Evolutionary conservation across 2,113 vertebrate species (phyloP), one percentile per base, ranked within the genome.

Genomic region (Stigmatopora nigra): DNA sequence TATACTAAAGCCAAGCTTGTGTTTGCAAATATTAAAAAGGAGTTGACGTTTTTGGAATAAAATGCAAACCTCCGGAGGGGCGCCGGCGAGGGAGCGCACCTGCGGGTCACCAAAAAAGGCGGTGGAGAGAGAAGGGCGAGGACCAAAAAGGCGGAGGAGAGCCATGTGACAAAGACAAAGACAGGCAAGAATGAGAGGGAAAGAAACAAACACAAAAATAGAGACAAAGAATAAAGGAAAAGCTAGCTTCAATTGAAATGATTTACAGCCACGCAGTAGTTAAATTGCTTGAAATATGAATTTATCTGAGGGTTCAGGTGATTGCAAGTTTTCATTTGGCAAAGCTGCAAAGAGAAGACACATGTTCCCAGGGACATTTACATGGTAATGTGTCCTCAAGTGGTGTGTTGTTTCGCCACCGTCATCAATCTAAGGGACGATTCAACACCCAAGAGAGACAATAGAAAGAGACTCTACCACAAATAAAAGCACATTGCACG

Each of bases 401-500:
- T 78, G 71, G 74, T 68, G 57, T 55, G 67, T 70, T 72, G 59
- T 63, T 74, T 77, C 68, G 71, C 68, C 47, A 19, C 63, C 73
- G 78, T 78, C 83, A 87, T 88, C 83, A 88, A 88, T 88, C 84
- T 84, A 68, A 73, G 65, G 84, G 80, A 88, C 82, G 79, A 79
- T 78, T 66, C 71, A 49, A 63, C 80, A 68, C 83, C 82, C 80
- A 74, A 62, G 83, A 82, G 84, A 78, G 70, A 41, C 25, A 31
- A 41, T 7, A 10, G 38, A 80, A 61, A 47, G 68, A 52, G 61
- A 69, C 66, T 65, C 31, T 48, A 52, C 13, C 25, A n/a, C 10
- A 41, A 62, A 58, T 56, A 61, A 64, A 47, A 56, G 14, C 52
- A 49, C 51, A 1, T 57, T 15, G 61, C 35, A 65, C 66, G 75